phyloP scores from a whole-genome alignment of 2,888 invertebrate genomes.

The Lithophane leautieri region DNA sequence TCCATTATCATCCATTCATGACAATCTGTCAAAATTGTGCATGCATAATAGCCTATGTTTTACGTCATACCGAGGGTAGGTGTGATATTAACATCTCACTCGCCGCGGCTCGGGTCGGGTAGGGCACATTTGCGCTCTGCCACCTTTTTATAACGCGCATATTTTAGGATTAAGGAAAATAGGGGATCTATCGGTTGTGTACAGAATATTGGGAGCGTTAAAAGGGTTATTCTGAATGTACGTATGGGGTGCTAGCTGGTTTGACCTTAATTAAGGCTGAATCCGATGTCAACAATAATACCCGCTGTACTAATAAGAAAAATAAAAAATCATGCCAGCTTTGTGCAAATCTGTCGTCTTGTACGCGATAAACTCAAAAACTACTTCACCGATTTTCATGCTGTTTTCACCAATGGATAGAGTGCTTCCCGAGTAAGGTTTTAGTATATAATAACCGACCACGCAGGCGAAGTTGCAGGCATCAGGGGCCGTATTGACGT shows the following conservation, averaged over 20 bases:
- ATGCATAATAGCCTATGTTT: conserved; percentile 54
- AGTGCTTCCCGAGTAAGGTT: no score
- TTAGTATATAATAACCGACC: no score
- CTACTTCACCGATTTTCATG: no score
- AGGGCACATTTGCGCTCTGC: conserved; percentile 38
- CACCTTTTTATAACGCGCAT: conserved; percentile 40
- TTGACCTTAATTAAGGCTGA: not conserved
- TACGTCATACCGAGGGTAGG: conserved; percentile 43
- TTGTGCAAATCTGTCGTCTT: no score
- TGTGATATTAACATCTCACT: conserved; percentile 47
- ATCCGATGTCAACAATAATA: not conserved
- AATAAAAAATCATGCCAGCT: no score
- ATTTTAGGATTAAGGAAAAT: conserved; percentile 41
- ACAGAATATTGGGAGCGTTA: conserved; percentile 30
- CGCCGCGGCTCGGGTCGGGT: conserved; percentile 27
- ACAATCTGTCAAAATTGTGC: conserved; percentile 53
- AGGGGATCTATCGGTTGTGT: conserved; percentile 24
- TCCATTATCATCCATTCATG: conserved; percentile 52
- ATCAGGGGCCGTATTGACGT: no score
- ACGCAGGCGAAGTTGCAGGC: no score
- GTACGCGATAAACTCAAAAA: no score
- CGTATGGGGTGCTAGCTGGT: no score
- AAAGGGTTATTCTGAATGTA: conserved; percentile 8
- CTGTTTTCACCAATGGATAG: no score
- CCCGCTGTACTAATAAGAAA: not conserved